Evolutionary conservation across 2,888 invertebrate species (phyloP), one percentile per base, ranked within the genome.

Genomic region (Clunio marinus): DNA sequence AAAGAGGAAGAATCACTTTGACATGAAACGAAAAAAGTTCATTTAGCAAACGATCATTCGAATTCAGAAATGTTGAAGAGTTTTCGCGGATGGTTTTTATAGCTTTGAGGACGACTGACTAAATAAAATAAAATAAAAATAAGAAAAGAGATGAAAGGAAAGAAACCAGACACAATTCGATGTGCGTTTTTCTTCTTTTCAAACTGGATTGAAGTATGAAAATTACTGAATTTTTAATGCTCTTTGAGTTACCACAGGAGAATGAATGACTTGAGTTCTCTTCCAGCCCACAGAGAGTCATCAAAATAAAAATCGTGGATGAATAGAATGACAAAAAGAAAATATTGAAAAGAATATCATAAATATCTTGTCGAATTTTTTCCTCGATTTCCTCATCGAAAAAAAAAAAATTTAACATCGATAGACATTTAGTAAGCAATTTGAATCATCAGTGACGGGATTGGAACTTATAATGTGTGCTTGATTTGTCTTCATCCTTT

Each of bases 401-500:
- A n/a, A n/a, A n/a, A n/a, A n/a, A n/a, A n/a, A n/a, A n/a, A n/a
- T n/a, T n/a, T n/a, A n/a, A n/a, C n/a, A n/a, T n/a, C n/a, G n/a
- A n/a, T n/a, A n/a, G n/a, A n/a, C n/a, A n/a, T n/a, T n/a, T n/a
- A n/a, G n/a, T n/a, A n/a, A n/a, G n/a, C n/a, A n/a, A n/a, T n/a
- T n/a, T n/a, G n/a, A n/a, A n/a, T n/a, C n/a, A n/a, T n/a, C n/a
- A n/a, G n/a, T n/a, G 32, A 32, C 32, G 32, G n/a, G 32, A 32
- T 41, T 13, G 41, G 41, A 7, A 41, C 41, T 4, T n/a, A n/a
- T 41, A n/a, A 62, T 22, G 62, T n/a, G n/a, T 25, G 62, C n/a
- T 62, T 37, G 32, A 62, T 41, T 62, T 41, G 25, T 62, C 62
- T 37, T n/a, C 10, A 15, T 41, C n/a, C 15, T n/a, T n/a, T n/a